Evolutionary conservation across 2,888 invertebrate genomes (phyloP), one percentile per base, ranked within the genome.

Genomic region (Andrena flavipes): DNA sequence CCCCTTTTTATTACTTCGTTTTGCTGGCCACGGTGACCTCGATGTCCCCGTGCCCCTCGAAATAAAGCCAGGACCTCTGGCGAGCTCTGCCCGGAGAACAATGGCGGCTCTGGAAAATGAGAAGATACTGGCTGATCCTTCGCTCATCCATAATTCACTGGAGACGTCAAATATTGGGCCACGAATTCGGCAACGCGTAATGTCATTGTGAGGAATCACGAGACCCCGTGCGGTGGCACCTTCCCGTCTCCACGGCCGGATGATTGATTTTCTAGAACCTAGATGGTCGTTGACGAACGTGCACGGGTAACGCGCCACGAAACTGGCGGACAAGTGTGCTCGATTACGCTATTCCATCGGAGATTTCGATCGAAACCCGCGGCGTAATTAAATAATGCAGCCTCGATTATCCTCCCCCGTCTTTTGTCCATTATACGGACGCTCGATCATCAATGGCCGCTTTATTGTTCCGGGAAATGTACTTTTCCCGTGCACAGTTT

Each of bases 1-100:
- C n/a, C 23, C 23, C 35, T 23, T 29, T 67, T 73, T 75, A 64
- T 84, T 75, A 78, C 73, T 59, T 74, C 69, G 75, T 76, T 80
- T 75, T 33, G 35, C 49, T 42, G 23, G 30, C 33, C 51, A 59
- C 48, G 16, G 16, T 56, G 59, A 26, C 60, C 33, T 30, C 29
- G 26, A 56, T 54, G 33, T 51, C 29, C 30, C 10, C 70, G 23
- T 23, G 10, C 30, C 42, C 42, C 35, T 60, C 30, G 59, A 63
- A 26, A 70, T 82, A 62, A 68, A 74, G 59, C 72, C 71, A 20
- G 42, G 42, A 33, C 23, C 60, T 65, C 51, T 56, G 7, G 23
- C n/a, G 2, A 35, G 33, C 63, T 59, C 23, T 0, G 10, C 23
- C 29, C 10, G 20, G 16, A 10, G 69, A 70, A 79, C 60, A 79